phyloP scores from a whole-genome alignment of 1,140 invertebrate genomes.

The Camponotus floridanus region DNA sequence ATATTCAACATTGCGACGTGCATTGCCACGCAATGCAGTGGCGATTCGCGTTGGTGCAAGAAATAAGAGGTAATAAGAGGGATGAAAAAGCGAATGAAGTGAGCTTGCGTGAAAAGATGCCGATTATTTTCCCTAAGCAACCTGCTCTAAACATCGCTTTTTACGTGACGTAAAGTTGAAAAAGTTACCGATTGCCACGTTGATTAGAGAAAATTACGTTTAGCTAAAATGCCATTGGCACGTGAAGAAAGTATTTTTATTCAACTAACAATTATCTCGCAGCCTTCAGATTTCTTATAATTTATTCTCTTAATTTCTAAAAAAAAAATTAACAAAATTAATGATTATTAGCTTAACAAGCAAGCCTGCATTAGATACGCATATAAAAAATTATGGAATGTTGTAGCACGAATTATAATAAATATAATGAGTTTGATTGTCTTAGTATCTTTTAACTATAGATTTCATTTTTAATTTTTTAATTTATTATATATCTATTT shows the following conservation, averaged over 20 bases:
- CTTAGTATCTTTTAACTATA: not conserved
- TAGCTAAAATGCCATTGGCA: not conserved
- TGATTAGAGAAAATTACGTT: constrained; percentile 31
- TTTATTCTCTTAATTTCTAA: not conserved
- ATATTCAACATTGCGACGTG: constrained; percentile 73
- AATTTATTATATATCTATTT: not conserved
- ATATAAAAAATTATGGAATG: not conserved
- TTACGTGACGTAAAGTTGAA: constrained; percentile 45
- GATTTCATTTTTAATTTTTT: not conserved
- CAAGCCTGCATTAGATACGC: not conserved
- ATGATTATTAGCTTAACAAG: not conserved
- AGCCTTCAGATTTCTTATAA: not conserved
- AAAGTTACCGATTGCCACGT: constrained; percentile 47
- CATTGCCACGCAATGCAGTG: constrained; percentile 74
- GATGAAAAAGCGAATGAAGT: not conserved
- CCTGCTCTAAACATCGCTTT: not conserved
- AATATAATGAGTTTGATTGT: not conserved
- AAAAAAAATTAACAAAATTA: not conserved
- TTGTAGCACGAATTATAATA: not conserved
- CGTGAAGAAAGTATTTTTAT: not conserved
- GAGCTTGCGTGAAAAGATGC: constrained; percentile 23
- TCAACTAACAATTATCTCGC: constrained; percentile 1
- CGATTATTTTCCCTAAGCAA: not conserved
- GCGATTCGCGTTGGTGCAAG: constrained; percentile 43
- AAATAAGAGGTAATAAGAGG: not conserved